Percentiles rank a stretch among this genome's conserved stretches.
Conservation (phyloP, 2,888 invertebrate genomes). For the Idaea dimidiata region DNA sequence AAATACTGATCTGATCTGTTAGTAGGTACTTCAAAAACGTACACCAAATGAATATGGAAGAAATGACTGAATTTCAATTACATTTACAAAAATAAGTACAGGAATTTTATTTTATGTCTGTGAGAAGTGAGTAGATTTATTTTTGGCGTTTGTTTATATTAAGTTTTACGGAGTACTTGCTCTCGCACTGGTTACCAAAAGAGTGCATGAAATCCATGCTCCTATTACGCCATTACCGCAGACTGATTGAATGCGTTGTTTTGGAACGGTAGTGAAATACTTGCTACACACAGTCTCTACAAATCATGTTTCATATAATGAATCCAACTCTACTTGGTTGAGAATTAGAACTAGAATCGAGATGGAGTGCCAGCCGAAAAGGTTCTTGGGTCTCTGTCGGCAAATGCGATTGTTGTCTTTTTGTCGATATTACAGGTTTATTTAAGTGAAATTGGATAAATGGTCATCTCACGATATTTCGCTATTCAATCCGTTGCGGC, state of each 20-base stretch:
- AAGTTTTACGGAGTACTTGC: background rate
- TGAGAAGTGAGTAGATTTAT: background rate
- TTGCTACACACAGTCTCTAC: constrained; percentile 53
- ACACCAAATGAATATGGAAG: background rate
- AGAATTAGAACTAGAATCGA: constrained; percentile 48
- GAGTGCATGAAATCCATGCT: constrained; percentile 38
- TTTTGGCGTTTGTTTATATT: background rate
- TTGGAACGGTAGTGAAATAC: constrained; percentile 66
- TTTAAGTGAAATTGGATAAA: constrained; percentile 81
- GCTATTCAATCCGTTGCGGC: constrained; percentile 65
- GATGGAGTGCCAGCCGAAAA: constrained; percentile 26
- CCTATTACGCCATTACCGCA: constrained; percentile 55
- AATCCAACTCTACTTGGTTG: constrained; percentile 42
- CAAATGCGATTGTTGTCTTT: constrained; percentile 63
- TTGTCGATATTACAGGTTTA: constrained; percentile 76
- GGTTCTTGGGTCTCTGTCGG: constrained; percentile 50
- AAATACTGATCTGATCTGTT: constrained; percentile 29
- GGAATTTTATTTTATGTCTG: background rate
- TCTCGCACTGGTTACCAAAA: constrained; percentile 8
- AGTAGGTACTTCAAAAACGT: constrained; percentile 16
- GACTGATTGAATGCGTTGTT: constrained; percentile 57
- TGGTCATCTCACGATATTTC: constrained; percentile 72
- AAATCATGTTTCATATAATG: constrained; percentile 47
- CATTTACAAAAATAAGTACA: background rate
- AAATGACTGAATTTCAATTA: background rate